phyloP scores from a whole-genome alignment of 2,888 invertebrate species.

The Argyra leucocephala region DNA sequence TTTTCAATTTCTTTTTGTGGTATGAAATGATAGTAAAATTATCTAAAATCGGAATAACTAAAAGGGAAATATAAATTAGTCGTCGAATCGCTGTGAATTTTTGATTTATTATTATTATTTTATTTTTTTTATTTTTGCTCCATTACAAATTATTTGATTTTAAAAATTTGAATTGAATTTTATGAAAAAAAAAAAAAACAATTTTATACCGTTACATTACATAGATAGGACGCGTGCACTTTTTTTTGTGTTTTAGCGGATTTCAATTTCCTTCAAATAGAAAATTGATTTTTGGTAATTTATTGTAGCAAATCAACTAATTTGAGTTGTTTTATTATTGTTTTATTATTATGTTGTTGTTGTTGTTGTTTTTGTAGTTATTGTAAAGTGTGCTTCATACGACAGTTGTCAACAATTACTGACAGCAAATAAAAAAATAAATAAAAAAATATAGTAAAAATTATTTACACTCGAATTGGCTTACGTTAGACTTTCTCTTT shows the following conservation, averaged over 20 bases:
- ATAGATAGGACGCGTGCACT: not conserved
- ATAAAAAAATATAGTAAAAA: not conserved
- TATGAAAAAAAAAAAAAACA: not conserved
- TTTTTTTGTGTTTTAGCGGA: not conserved
- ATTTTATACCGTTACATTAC: too few species aligned
- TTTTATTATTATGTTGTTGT: too few species aligned
- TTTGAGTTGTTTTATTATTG: too few species aligned
- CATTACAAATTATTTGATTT: too few species aligned
- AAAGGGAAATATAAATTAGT: not conserved
- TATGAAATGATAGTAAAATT: not conserved
- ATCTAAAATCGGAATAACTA: not conserved
- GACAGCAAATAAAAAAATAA: too few species aligned
- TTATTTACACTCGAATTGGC: not conserved
- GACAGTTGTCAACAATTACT: too few species aligned
- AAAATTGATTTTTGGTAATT: conserved; percentile 6
- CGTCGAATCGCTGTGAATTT: too few species aligned
- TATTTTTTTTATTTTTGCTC: too few species aligned
- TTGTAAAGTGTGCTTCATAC: not conserved
- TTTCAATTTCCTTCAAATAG: not conserved
- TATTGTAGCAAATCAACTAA: not conserved
- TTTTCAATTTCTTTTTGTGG: not conserved
- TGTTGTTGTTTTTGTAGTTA: not conserved
- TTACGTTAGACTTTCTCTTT: not conserved
- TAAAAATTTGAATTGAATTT: too few species aligned
- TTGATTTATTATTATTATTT: too few species aligned